phyloP scores from a whole-genome alignment of 2,113 vertebrate species.

The Picathartes gymnocephalus region DNA sequence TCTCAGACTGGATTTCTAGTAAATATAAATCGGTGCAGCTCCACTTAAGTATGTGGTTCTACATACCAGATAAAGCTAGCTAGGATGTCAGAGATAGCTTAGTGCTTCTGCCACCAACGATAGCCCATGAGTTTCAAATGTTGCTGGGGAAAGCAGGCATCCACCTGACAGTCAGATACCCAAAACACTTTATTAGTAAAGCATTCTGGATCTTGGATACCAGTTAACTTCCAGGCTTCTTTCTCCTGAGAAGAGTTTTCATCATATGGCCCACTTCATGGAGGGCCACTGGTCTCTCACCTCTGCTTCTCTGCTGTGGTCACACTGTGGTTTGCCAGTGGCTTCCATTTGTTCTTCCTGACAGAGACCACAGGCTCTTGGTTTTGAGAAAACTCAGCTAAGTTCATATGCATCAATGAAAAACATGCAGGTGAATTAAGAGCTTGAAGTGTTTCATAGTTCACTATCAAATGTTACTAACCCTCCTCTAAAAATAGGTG shows the following conservation, averaged over 20 bases:
- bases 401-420: background rate
- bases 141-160: background rate
- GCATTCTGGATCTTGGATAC: background rate
- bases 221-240: background rate
- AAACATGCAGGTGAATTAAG: background rate
- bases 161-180: background rate
- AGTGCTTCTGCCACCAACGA: background rate
- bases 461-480: background rate
- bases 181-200: background rate
- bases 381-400: background rate
- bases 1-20: background rate
- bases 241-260: background rate
- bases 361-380: background rate
- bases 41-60: background rate
- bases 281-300: background rate
- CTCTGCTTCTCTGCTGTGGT: background rate
- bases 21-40: constrained; percentile 8
- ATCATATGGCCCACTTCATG: background rate
- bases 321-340: accelerated
- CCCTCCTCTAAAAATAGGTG: background rate
- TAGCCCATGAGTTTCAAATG: background rate
- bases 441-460: background rate
- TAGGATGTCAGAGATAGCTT: background rate
- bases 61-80: background rate
- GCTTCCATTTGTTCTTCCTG: background rate